Percentiles rank a stretch among this genome's conserved stretches.
Conservation (phyloP, 2,797 vertebrate genomes). For the Coreius guichenoti region DNA sequence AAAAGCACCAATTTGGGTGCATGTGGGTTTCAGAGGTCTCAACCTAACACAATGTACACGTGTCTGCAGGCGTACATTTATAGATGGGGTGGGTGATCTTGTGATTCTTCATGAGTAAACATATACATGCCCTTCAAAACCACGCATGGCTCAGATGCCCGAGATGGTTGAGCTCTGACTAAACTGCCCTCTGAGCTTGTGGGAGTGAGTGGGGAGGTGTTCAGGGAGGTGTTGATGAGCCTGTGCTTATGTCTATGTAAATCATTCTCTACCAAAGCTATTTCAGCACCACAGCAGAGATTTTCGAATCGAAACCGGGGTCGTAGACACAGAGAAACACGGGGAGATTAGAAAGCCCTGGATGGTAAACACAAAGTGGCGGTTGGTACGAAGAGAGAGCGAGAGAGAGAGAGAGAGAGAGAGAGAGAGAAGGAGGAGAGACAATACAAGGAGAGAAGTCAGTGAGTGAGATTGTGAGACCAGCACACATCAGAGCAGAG, state of each 20-base stretch:
- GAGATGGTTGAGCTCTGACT: conserved; percentile 58
- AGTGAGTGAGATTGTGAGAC: conserved; percentile 42
- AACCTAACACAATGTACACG: neutral
- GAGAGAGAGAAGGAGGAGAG: conserved; percentile 43
- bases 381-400: conserved; percentile 8
- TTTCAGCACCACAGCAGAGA: conserved; percentile 48
- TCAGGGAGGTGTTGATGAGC: conserved; percentile 58
- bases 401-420: neutral
- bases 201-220: conserved; percentile 60
- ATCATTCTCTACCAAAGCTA: conserved; percentile 53
- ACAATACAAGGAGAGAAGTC: conserved; percentile 34
- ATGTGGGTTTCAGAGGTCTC: conserved; percentile 18
- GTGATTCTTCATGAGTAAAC: conserved; percentile 25
- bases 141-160: conserved; percentile 52
- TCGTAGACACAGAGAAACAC: conserved; percentile 65
- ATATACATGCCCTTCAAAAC: conserved; percentile 31
- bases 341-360: conserved; percentile 11
- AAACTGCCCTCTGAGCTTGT: conserved; percentile 55
- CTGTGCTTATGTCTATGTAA: conserved; percentile 55
- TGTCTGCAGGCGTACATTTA: conserved; percentile 31
- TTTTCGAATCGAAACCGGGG: conserved; percentile 59
- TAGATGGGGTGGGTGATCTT: conserved; percentile 11
- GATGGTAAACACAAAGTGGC: conserved; percentile 7
- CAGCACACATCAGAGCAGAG: conserved; percentile 18
- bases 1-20: neutral